Percentiles rank a stretch among this genome's conserved stretches.
Conservation (phyloP, 2,797 vertebrate species). For the Bovichtus variegatus region DNA sequence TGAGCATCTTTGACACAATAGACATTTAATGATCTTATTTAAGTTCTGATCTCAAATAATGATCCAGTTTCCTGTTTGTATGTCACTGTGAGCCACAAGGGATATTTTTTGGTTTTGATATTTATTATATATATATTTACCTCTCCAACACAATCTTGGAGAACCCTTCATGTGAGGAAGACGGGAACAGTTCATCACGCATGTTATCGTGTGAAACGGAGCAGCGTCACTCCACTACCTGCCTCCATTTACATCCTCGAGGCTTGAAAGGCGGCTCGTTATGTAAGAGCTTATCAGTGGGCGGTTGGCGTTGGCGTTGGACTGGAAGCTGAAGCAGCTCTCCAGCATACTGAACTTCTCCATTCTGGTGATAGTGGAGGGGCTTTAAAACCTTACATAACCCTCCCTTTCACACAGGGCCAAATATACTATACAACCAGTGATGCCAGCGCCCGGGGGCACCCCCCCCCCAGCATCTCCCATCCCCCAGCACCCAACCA, state of each 20-base stretch:
- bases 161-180: not conserved
- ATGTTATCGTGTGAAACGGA: not conserved
- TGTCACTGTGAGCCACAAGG: too few relatives aligned
- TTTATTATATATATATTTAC: too few relatives aligned
- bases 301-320: constrained; percentile 27
- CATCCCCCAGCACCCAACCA: constrained; percentile 35
- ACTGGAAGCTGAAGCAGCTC: constrained; percentile 51
- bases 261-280: constrained; percentile 21
- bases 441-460: constrained; percentile 49
- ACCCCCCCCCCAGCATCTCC: not conserved
- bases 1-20: too few relatives aligned
- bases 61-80: too few relatives aligned
- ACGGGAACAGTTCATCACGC: not conserved
- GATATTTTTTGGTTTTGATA: not conserved
- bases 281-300: constrained; percentile 54
- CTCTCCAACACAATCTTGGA: not conserved
- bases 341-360: constrained; percentile 47
- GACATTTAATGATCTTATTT: too few relatives aligned
- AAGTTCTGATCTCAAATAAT: too few relatives aligned
- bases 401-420: constrained; percentile 51
- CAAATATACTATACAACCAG: constrained; percentile 45
- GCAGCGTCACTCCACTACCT: constrained; percentile 26
- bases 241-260: constrained; percentile 31
- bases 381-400: constrained; percentile 67
- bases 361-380: constrained; percentile 25